These are phyloP conservation scores for Myanophis thanlyinensis DNA, from an alignment of 2,113 vertebrate genomes.

Conservation along the genomic window DNA sequence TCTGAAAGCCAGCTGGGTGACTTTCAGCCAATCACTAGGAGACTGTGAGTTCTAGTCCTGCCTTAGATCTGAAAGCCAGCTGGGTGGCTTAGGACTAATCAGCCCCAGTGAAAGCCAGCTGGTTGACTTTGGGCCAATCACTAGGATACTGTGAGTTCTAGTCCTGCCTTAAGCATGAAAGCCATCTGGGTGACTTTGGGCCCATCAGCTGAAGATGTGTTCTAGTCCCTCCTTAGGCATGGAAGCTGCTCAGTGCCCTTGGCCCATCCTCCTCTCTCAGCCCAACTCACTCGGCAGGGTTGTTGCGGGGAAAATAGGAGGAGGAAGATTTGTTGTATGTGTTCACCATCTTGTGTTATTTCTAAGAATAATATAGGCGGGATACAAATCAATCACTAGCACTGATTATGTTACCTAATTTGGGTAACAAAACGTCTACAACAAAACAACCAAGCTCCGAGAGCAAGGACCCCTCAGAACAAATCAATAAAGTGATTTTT, in stretches of 20 bases:
- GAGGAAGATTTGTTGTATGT: not conserved
- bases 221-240: not conserved
- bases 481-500: not conserved
- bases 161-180: no score
- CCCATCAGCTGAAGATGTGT: not conserved
- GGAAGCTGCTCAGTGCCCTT: not conserved
- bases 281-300: not conserved
- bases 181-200: not conserved
- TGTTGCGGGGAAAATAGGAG: not conserved
- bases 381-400: not conserved
- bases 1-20: not conserved
- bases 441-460: not conserved
- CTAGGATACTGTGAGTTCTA: no score
- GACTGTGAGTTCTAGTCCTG: no score
- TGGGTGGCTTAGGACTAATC: no score
- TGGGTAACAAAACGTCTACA: not conserved
- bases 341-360: not conserved
- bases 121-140: no score
- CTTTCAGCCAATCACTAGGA: not conserved
- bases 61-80: not conserved
- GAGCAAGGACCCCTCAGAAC: not conserved
- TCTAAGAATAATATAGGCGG: not conserved
- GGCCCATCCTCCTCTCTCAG: not conserved
- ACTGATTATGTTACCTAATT: not conserved
- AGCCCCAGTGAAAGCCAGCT: not conserved